Evolutionary conservation across 64 coral and sea anemone genomes (phyloP), one percentile per base, ranked within the genome.

Genomic region (Montipora capricornis): DNA sequence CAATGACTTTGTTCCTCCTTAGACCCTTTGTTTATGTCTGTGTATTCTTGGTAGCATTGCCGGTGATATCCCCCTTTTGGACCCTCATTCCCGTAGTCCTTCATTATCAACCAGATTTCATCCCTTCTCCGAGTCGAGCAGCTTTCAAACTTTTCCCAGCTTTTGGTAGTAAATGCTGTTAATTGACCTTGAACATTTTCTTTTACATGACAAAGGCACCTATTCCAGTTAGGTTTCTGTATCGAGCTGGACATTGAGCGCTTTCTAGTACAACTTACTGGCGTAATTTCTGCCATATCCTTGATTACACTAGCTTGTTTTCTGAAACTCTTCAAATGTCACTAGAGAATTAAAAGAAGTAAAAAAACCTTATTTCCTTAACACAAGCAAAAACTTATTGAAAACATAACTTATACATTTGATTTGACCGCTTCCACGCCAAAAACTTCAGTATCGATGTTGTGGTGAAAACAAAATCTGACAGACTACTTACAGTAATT

Each of bases 41-140:
- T 88, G 51, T 88, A 88, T 55, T 51, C 49, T 58, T 88, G 87
- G 19, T 88, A 88, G 49, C 87, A 88, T 48, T 74, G 68, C 52
- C 87, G 70, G 52, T 88, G 87, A 74, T 89, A 89, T 14, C 49
- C 58, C 7, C 74, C 87, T 37, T 76, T 89, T 12, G 87, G 14
- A 1, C 29, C 29, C 29, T 37, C 29, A 37, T 37, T 37, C 29
- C 29, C 0, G 29, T 37, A 37, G 29, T 50, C 64, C 66, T 80
- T 68, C 77, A 90, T 66, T 29, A 69, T 66, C 13, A 69, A 19
- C 29, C 62, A 90, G 5, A 80, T 70, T n/a, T 1, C 26, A 81
- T 90, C 77, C 47, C 20, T 80, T 80, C 88, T 37, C 8, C 77
- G 11, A 11, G 55, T 81, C n/a, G 88, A 61, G 49, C 77, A 90